Evolutionary conservation across 2,888 invertebrate genomes (phyloP).

Genomic region (Pasiphila rectangulata): DNA sequence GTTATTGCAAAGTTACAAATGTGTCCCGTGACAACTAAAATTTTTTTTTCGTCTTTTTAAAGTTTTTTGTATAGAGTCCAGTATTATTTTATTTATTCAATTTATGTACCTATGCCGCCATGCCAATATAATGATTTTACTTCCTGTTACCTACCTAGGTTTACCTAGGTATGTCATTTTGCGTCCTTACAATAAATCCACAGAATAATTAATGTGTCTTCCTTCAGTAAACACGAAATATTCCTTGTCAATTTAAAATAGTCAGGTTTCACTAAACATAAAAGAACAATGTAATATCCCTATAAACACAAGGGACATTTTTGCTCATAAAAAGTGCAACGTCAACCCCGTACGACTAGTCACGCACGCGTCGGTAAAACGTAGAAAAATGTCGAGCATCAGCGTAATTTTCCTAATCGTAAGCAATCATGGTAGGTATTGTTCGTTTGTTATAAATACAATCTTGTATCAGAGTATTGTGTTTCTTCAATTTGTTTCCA

Average conservation of each 20-base stretch:
- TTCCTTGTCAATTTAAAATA: not conserved
- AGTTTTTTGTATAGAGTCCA: too few species aligned
- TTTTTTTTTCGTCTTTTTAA: too few species aligned
- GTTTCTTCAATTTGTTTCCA: not conserved
- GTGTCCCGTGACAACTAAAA: too few species aligned
- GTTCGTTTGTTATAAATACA: slow-evolving; percentile 1
- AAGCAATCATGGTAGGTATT: slow-evolving; percentile 12
- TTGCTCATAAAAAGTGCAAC: slow-evolving; percentile 16
- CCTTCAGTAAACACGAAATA: too few species aligned
- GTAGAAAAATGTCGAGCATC: slow-evolving; percentile 17
- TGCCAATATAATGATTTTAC: too few species aligned
- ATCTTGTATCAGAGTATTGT: not conserved
- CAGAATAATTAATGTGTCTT: too few species aligned
- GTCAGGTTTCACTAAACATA: not conserved
- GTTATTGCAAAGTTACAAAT: too few species aligned
- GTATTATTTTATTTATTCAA: too few species aligned
- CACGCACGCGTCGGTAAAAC: slow-evolving; percentile 22
- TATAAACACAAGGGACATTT: not conserved
- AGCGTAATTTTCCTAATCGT: slow-evolving; percentile 21
- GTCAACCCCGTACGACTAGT: not conserved
- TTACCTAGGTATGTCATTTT: too few species aligned
- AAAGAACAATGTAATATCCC: not conserved
- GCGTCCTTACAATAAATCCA: too few species aligned
- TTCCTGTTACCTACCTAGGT: too few species aligned
- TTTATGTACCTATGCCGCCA: too few species aligned